Evolutionary conservation across 2,113 vertebrate species (phyloP).

Genomic region (Sphyrna mokarran): DNA sequence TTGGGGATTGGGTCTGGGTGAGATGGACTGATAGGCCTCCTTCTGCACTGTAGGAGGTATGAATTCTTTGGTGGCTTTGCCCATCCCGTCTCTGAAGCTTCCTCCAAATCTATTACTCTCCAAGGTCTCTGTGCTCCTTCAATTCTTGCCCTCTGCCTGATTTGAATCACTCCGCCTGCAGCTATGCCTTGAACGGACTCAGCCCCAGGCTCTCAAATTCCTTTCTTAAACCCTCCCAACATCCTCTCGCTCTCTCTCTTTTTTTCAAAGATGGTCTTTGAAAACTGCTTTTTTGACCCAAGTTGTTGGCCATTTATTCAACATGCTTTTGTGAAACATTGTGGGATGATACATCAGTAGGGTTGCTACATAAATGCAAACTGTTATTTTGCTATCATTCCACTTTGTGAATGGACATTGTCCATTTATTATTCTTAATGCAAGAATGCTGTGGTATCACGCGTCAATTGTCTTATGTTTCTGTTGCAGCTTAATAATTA

Average conservation of each 20-base stretch:
- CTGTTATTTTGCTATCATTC: background rate
- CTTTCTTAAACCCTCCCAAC: background rate
- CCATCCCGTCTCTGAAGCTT: background rate
- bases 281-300: background rate
- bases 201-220: background rate
- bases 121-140: background rate
- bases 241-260: background rate
- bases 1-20: too few species aligned
- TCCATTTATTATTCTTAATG: background rate
- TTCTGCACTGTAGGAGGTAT: too few species aligned
- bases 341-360: background rate
- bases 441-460: background rate
- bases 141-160: background rate
- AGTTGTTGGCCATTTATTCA: background rate
- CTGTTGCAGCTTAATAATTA: background rate
- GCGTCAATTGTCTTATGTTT: background rate
- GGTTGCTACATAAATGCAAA: background rate
- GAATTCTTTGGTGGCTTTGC: background rate
- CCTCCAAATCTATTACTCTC: background rate
- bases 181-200: background rate
- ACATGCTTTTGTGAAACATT: background rate
- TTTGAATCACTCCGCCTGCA: background rate
- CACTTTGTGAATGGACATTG: background rate
- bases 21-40: too few species aligned
- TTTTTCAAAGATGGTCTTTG: background rate